Evolutionary conservation across 1,140 invertebrate species (phyloP).

Genomic region (Drosophila sechellia): DNA sequence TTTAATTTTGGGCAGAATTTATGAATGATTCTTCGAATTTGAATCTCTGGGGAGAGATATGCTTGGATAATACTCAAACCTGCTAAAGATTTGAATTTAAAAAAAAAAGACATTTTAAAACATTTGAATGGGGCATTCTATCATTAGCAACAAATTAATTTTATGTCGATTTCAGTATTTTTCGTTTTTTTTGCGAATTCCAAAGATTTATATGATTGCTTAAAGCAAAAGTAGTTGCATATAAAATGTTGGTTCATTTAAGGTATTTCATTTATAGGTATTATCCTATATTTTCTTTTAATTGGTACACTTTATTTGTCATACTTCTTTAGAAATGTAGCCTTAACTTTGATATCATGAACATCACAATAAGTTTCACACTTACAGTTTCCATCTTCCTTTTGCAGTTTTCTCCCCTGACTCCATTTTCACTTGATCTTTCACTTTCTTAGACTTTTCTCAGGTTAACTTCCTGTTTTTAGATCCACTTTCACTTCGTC

Average conservation of each 20-base stretch:
- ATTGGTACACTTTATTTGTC: too few relatives aligned
- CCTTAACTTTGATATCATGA: background rate
- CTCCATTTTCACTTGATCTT: slow-evolving; percentile 32
- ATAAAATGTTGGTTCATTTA: background rate
- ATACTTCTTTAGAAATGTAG: background rate
- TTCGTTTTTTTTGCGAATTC: background rate
- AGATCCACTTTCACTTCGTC: slow-evolving; percentile 35
- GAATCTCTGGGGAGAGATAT: background rate
- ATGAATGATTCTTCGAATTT: slow-evolving; percentile 8
- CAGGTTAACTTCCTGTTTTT: slow-evolving; percentile 34
- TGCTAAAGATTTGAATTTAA: background rate
- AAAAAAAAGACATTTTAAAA: too few relatives aligned
- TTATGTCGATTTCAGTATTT: background rate
- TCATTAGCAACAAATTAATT: background rate
- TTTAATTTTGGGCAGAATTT: slow-evolving; percentile 1
- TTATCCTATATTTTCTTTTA: background rate
- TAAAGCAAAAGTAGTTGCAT: background rate
- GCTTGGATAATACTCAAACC: background rate
- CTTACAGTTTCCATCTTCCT: slow-evolving; percentile 28
- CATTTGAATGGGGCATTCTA: background rate
- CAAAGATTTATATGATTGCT: background rate
- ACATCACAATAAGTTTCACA: background rate
- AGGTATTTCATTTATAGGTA: background rate
- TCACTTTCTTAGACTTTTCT: slow-evolving; percentile 38
- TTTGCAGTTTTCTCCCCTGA: slow-evolving; percentile 16